A percentile compares a stretch with the other conserved stretches of the same genome.
Evolutionary conservation across 2,888 invertebrate genomes (phyloP).

Genomic region (Drosophila melanosoma): DNA sequence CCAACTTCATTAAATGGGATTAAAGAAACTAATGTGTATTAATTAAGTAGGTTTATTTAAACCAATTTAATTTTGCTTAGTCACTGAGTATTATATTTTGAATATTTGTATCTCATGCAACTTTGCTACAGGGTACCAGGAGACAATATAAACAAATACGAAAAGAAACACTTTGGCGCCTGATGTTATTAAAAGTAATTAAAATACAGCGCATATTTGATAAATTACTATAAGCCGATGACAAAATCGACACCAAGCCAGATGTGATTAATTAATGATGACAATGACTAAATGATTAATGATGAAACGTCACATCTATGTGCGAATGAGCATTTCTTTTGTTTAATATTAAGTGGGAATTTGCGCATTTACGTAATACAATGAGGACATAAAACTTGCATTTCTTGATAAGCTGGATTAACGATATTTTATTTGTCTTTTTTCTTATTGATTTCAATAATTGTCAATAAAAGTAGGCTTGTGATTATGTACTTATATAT

Average conservation of each 20-base stretch:
- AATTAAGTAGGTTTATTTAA: background rate
- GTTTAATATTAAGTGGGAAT: conserved; percentile 19
- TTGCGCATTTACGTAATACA: background rate
- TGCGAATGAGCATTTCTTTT: conserved; percentile 5
- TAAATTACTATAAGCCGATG: conserved; percentile 49
- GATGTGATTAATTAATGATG: conserved; percentile 67
- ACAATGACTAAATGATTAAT: background rate
- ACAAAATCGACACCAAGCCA: conserved; percentile 39
- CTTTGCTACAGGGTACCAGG: conserved; percentile 5
- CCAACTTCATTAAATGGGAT: too few species aligned
- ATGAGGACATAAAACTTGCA: conserved; percentile 2
- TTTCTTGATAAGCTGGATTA: conserved; percentile 3
- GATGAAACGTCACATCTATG: background rate
- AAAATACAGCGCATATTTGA: conserved; percentile 55
- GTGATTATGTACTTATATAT: background rate
- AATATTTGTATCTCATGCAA: background rate
- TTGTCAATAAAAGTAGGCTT: background rate
- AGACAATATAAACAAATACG: background rate
- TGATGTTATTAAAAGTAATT: conserved; percentile 70
- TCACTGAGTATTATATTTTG: background rate
- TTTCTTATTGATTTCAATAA: background rate
- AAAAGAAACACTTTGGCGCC: conserved; percentile 35
- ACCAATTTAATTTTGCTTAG: background rate
- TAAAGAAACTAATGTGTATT: background rate
- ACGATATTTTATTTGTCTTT: background rate